phyloP scores from a whole-genome alignment of 2,888 invertebrate species.

The Agriopis marginaria region DNA sequence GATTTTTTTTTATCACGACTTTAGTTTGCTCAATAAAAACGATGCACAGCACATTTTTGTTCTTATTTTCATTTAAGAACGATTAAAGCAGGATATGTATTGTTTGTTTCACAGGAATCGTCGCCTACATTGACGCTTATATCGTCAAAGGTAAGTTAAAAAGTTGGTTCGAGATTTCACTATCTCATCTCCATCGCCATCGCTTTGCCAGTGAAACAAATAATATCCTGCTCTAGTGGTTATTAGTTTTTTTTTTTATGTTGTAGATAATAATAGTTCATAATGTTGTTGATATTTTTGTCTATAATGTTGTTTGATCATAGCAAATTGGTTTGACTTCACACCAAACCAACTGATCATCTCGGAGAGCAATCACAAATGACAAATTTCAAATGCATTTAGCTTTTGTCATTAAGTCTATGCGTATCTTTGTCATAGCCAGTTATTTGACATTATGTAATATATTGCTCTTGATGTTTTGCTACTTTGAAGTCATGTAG shows the following conservation, averaged over 20 bases:
- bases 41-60: slow-evolving; percentile 17
- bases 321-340: slow-evolving; percentile 3
- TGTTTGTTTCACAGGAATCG: slow-evolving; percentile 90
- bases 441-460: too few relatives aligned
- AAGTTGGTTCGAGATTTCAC: slow-evolving; percentile 38
- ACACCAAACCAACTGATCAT: too few relatives aligned
- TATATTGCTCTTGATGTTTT: not conserved
- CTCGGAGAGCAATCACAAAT: not conserved
- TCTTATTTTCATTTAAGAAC: slow-evolving; percentile 20
- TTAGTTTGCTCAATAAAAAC: slow-evolving; percentile 1
- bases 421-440: too few relatives aligned
- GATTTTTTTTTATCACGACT: not conserved
- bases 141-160: slow-evolving; percentile 91
- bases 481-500: not conserved
- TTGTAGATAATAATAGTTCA: not conserved
- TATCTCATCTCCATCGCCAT: slow-evolving; percentile 59
- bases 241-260: slow-evolving; percentile 22
- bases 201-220: slow-evolving; percentile 67
- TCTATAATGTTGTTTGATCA: not conserved
- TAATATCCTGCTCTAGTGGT: slow-evolving; percentile 60
- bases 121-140: slow-evolving; percentile 92
- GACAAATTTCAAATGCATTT: not conserved
- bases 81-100: slow-evolving; percentile 77
- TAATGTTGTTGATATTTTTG: not conserved
- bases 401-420: not conserved